Evolutionary conservation across 2,888 invertebrate genomes (phyloP).

Genomic region (Drosophila lacicola): DNA sequence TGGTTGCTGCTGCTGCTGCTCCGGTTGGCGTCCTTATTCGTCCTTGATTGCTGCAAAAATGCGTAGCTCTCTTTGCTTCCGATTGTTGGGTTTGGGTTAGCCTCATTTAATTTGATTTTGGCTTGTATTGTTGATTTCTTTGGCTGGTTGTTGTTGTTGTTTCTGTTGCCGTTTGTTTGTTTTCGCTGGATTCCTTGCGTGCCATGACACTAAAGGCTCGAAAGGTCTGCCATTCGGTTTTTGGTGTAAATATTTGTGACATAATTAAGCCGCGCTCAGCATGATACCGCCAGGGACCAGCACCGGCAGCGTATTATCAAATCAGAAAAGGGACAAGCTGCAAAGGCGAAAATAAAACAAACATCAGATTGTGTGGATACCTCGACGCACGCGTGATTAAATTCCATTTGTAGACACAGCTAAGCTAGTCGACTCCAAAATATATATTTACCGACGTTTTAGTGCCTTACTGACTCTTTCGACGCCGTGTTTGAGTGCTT

Average conservation of each 20-base stretch:
- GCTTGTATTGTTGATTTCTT: constrained; percentile 41
- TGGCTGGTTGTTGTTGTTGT: constrained; percentile 15
- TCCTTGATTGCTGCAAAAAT: constrained; percentile 66
- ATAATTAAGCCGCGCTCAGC: constrained; percentile 72
- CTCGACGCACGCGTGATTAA: constrained; percentile 73
- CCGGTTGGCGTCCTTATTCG: constrained; percentile 57
- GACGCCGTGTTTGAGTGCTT: constrained; percentile 59
- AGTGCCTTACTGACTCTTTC: constrained; percentile 57
- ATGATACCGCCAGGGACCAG: constrained; percentile 53
- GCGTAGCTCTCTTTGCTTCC: constrained; percentile 16
- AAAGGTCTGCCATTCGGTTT: constrained; percentile 55
- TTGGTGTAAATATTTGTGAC: constrained; percentile 80
- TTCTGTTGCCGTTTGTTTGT: constrained; percentile 49
- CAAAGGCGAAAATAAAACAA: constrained; percentile 73
- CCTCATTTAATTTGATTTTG: constrained; percentile 63
- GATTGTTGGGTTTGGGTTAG: constrained; percentile 27
- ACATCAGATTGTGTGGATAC: constrained; percentile 61
- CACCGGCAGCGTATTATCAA: constrained; percentile 61
- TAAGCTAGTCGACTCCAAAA: constrained; percentile 29
- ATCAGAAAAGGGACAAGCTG: constrained; percentile 59
- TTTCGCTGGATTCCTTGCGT: constrained; percentile 68
- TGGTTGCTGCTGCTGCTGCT: constrained; percentile 20
- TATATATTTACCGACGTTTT: constrained; percentile 46
- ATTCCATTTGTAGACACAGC: constrained; percentile 74
- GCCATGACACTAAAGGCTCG: constrained; percentile 56